Evolutionary conservation across 2,888 invertebrate species (phyloP).

Genomic region (Hypsopygia costalis): DNA sequence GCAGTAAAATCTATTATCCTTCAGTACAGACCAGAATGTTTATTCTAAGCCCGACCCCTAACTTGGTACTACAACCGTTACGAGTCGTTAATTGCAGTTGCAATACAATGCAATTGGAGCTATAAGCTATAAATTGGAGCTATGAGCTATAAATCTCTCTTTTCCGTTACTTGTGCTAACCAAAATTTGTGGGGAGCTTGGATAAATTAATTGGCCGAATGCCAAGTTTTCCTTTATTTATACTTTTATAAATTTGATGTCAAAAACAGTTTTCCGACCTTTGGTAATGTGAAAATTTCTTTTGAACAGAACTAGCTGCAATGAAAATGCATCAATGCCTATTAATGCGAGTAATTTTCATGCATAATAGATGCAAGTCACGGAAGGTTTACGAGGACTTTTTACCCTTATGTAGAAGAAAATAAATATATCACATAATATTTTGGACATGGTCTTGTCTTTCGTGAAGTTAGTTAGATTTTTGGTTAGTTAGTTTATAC

Average conservation of each 20-base stretch:
- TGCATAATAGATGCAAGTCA: background rate
- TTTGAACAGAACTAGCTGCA: background rate
- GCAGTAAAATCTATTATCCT: too few relatives aligned
- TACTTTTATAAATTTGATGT: too few relatives aligned
- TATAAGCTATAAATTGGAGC: constrained; percentile 1
- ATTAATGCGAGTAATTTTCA: background rate
- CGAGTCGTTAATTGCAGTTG: constrained; percentile 8
- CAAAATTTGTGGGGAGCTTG: constrained; percentile 6
- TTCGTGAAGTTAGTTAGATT: too few relatives aligned
- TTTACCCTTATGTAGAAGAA: too few relatives aligned
- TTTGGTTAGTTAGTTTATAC: too few relatives aligned
- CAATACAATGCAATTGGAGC: background rate
- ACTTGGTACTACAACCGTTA: background rate
- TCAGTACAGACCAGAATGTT: too few relatives aligned
- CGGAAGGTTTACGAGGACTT: background rate
- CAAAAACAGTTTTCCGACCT: too few relatives aligned
- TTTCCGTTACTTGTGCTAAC: constrained; percentile 1
- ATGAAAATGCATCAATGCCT: background rate
- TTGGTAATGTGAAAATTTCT: too few relatives aligned
- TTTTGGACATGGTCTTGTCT: too few relatives aligned
- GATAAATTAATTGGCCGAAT: constrained; percentile 5
- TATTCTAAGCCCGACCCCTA: background rate
- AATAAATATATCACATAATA: too few relatives aligned
- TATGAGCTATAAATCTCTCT: constrained; percentile 6
- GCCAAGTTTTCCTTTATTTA: background rate